Evolutionary conservation across 35 echinoderm and acorn worm genomes (phyloP).

Genomic region (Ophiothrix spiculata): DNA sequence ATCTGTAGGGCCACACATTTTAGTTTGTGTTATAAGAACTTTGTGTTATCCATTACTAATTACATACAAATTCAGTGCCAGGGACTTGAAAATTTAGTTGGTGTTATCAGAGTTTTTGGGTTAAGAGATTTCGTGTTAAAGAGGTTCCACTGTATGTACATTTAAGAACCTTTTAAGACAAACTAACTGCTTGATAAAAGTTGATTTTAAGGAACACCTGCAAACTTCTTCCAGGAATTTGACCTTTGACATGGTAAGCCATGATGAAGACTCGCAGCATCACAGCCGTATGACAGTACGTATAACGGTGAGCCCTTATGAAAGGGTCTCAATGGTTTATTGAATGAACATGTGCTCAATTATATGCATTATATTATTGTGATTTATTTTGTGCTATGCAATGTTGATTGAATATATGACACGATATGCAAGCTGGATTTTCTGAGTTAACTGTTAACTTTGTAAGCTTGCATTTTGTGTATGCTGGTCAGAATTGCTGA

Average conservation of each 20-base stretch:
- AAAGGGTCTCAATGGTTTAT: neutral
- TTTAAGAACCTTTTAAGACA: neutral
- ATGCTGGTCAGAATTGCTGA: neutral
- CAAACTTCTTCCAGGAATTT: neutral
- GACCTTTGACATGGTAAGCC: constrained; percentile 10
- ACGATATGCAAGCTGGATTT: neutral
- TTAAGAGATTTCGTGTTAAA: too few species aligned
- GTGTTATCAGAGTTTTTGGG: too few species aligned
- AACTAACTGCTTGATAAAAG: constrained; percentile 2
- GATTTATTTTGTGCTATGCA: neutral
- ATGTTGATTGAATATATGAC: neutral
- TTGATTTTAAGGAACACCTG: constrained; percentile 10
- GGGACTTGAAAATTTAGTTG: too few species aligned
- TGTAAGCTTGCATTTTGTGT: neutral
- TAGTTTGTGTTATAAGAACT: too few species aligned
- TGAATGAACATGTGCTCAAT: neutral
- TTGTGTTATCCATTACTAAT: too few species aligned
- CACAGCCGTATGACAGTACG: constrained; percentile 2
- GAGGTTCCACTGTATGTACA: too few species aligned
- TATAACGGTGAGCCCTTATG: neutral
- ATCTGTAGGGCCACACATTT: too few species aligned
- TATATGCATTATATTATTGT: neutral
- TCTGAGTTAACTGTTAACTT: neutral
- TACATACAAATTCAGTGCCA: too few species aligned
- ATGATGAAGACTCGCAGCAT: neutral